Evolutionary conservation across 2,797 vertebrate species (phyloP).

Genomic region (Gymnopithys bicolor): DNA sequence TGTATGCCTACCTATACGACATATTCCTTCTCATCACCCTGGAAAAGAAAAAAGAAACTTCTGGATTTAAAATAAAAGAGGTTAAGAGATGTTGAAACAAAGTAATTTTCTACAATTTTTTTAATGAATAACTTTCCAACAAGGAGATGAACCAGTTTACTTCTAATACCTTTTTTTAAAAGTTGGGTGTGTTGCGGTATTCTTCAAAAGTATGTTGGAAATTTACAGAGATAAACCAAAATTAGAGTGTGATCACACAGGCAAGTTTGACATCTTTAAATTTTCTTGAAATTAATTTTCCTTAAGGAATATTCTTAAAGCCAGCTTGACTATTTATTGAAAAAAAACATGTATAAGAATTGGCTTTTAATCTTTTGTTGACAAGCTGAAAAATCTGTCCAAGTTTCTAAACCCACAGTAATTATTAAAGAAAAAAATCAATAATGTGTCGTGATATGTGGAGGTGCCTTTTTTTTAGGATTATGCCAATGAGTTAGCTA

Average conservation of each 20-base stretch:
- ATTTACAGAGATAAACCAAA: not conserved
- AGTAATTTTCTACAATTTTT: not conserved
- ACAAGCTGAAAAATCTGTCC: not conserved
- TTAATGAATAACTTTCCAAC: not conserved
- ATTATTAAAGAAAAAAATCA: not conserved
- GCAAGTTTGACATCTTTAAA: not conserved
- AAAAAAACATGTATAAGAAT: not conserved
- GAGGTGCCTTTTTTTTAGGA: not conserved
- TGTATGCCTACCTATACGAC: not conserved
- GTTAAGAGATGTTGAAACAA: not conserved
- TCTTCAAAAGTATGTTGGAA: not conserved
- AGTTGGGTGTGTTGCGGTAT: not conserved
- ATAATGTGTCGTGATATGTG: not conserved
- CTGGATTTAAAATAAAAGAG: not conserved
- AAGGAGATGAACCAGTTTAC: not conserved
- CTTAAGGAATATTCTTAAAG: not conserved
- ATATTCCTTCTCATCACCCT: not conserved
- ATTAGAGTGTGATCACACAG: not conserved
- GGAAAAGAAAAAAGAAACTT: not conserved
- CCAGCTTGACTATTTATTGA: not conserved
- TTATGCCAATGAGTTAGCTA: not conserved
- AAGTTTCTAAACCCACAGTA: not conserved
- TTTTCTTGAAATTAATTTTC: not conserved
- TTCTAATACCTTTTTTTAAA: not conserved
- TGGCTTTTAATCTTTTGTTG: not conserved